Evolutionary conservation across 1,140 invertebrate genomes (phyloP).

Genomic region (Drosophila tani): DNA sequence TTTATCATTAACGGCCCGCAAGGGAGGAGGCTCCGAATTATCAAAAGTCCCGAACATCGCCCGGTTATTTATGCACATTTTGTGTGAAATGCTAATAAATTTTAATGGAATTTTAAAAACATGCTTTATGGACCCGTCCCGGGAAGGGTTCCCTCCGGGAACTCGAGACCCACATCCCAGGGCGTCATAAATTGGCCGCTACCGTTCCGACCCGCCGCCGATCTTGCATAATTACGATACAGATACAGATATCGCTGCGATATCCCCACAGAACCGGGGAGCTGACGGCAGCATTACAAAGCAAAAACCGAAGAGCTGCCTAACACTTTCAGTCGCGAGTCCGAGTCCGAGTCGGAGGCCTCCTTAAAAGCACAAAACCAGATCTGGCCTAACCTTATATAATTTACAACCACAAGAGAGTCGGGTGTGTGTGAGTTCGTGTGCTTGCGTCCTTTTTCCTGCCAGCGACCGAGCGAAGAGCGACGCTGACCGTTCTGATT

Average conservation of each 20-base stretch:
- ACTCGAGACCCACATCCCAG: constrained; percentile 10
- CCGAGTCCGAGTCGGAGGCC: neutral
- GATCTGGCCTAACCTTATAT: constrained; percentile 65
- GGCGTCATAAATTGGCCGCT: constrained; percentile 60
- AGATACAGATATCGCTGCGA: constrained; percentile 27
- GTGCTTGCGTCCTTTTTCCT: constrained; percentile 52
- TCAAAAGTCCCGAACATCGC: constrained; percentile 63
- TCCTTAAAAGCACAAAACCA: constrained; percentile 65
- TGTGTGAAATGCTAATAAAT: constrained; percentile 83
- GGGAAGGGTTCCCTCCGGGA: neutral
- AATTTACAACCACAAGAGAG: constrained; percentile 28
- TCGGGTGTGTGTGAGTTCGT: constrained; percentile 8
- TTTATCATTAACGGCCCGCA: constrained; percentile 53
- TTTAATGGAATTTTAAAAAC: constrained; percentile 84
- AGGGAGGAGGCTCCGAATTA: constrained; percentile 6
- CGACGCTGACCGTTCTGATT: constrained; percentile 78
- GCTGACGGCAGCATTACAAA: constrained; percentile 37
- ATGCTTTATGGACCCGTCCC: constrained; percentile 67
- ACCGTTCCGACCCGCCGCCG: constrained; percentile 37
- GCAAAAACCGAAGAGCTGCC: constrained; percentile 20
- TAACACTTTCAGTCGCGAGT: constrained; percentile 61
- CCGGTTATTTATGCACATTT: constrained; percentile 77
- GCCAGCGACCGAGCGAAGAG: constrained; percentile 70
- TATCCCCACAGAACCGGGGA: constrained; percentile 9
- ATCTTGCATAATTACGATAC: constrained; percentile 45